phyloP scores from a whole-genome alignment of 2,888 invertebrate species.

The Spatulosminthurus flaviceps region DNA sequence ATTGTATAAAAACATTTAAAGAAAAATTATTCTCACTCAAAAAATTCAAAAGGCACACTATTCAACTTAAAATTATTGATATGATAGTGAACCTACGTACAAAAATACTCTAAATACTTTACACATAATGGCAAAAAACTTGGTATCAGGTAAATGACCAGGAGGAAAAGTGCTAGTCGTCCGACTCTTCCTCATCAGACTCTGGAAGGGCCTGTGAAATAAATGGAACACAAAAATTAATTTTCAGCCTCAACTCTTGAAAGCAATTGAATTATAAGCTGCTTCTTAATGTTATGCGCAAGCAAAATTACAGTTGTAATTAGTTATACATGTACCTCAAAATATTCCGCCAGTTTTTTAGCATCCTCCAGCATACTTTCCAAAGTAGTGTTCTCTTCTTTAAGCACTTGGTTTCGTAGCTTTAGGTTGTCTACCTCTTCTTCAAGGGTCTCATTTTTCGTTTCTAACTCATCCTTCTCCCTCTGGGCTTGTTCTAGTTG shows the following conservation, averaged over 20 bases:
- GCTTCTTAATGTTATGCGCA: too few relatives aligned
- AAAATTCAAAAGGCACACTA: background rate
- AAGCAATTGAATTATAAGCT: too few relatives aligned
- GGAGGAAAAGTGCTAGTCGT: background rate
- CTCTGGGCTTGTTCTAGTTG: background rate
- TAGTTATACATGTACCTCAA: slow-evolving; percentile 18
- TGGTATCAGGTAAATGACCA: slow-evolving; percentile 1
- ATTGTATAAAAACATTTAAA: background rate
- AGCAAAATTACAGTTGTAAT: background rate
- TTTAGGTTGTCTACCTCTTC: background rate
- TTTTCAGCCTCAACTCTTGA: too few relatives aligned
- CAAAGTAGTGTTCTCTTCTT: slow-evolving; percentile 20
- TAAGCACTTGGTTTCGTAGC: background rate
- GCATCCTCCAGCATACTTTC: slow-evolving; percentile 30
- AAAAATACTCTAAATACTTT: background rate
- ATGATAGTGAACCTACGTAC: background rate
- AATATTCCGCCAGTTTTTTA: slow-evolving; percentile 26
- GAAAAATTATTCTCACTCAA: background rate
- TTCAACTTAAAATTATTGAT: background rate
- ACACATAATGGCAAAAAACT: background rate
- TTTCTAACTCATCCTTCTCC: background rate
- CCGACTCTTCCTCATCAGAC: background rate
- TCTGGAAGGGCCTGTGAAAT: background rate
- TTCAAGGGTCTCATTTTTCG: background rate
- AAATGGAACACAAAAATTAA: too few relatives aligned